Percentiles rank a stretch among this genome's conserved stretches.
Conservation (phyloP, 92 coral and sea anemone species). For the Heteractis magnifica region DNA sequence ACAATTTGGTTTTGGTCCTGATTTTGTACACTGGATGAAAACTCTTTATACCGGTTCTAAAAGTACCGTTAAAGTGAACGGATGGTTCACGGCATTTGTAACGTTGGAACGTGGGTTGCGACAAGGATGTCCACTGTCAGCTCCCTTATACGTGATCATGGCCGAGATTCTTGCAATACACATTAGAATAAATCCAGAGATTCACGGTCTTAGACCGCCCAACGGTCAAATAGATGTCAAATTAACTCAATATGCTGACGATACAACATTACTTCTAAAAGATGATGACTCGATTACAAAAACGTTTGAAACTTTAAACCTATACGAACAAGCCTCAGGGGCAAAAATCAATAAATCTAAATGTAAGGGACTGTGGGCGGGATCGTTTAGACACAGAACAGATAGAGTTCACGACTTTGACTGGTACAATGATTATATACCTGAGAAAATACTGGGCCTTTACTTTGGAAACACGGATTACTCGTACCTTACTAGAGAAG, state of each 20-base stretch:
- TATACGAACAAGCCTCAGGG: slow-evolving; percentile 45
- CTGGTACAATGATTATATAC: too few relatives aligned
- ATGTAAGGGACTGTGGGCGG: slow-evolving; percentile 31
- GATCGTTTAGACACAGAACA: slow-evolving; percentile 38
- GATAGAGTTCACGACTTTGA: slow-evolving; percentile 20
- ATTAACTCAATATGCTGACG: slow-evolving; percentile 49
- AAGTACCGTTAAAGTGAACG: slow-evolving; percentile 29
- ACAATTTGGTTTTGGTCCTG: slow-evolving; percentile 31
- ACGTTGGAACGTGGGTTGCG: slow-evolving; percentile 34
- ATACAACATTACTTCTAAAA: slow-evolving; percentile 33
- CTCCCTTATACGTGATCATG: slow-evolving; percentile 28
- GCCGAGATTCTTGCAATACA: slow-evolving; percentile 36
- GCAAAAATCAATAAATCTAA: slow-evolving; percentile 36
- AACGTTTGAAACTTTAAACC: slow-evolving; percentile 12
- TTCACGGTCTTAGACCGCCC: slow-evolving; percentile 13
- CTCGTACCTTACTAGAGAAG: too few relatives aligned
- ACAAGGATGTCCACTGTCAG: slow-evolving; percentile 45
- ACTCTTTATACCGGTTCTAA: slow-evolving; percentile 7
- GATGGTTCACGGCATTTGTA: slow-evolving; percentile 20
- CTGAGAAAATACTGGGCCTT: too few relatives aligned
- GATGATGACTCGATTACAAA: slow-evolving; percentile 31
- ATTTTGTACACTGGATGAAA: slow-evolving; percentile 25
- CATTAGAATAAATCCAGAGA: slow-evolving; percentile 17
- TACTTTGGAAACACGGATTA: too few relatives aligned
- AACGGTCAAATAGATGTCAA: slow-evolving; percentile 4